Evolutionary conservation across 2,888 invertebrate genomes (phyloP), one percentile per base, ranked within the genome.

Genomic region (Clitarchus hookeri): DNA sequence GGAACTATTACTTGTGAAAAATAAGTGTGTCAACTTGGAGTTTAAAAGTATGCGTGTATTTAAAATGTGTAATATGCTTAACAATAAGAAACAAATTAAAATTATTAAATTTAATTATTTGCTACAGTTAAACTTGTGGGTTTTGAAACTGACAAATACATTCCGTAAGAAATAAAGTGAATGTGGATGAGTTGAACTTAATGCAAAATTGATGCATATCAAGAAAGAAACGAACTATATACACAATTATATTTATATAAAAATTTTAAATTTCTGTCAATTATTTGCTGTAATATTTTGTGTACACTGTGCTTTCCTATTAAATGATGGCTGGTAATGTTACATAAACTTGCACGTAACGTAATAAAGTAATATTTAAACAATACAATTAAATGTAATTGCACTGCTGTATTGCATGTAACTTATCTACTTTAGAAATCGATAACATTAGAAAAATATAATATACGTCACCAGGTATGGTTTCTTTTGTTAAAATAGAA

Each of bases 251-350:
- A n/a, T 65, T 65, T 65, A 65, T 65, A 65, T 65, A 65, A 6
- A 48, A 48, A 48, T 48, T 65, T 11, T 65, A 65, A 65, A 65
- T 65, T 65, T 65, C n/a, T n/a, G 65, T 65, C 65, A 65, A 65
- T 65, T 65, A 65, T 65, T 65, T 65, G 65, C 65, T 65, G 65
- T 65, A 65, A 65, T 65, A 65, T 23, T 65, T 65, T 65, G 65
- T 65, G 65, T 65, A 65, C 65, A 23, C n/a, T 65, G 65, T 65
- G 65, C 65, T 65, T 65, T 65, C 65, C 16, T 65, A 65, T 65
- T 53, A 65, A 65, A 65, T 65, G 65, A 65, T 65, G 19, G n/a
- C 19, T 65, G 13, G 65, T 65, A 65, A 65, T 65, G 65, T 65
- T 65, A n/a, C 16, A 65, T 53, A 65, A 65, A 65, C 19, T 65